A percentile compares a stretch with the other conserved stretches of the same genome.
Evolutionary conservation across 2,888 invertebrate species (phyloP).

Genomic region (Drosophila stalkeri): DNA sequence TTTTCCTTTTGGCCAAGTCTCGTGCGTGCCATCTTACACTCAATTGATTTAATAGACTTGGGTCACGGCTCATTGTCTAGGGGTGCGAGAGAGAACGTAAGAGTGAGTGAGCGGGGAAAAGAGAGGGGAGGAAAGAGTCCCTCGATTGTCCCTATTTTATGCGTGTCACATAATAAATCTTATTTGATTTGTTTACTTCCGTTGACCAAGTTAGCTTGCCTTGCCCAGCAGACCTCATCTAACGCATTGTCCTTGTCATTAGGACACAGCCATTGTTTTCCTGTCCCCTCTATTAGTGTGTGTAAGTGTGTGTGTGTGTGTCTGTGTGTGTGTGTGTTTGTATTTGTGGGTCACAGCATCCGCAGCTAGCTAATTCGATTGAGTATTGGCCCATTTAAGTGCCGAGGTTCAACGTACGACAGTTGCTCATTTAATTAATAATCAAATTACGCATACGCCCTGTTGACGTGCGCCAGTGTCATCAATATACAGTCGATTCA

Average conservation of each 20-base stretch:
- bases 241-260: conserved; percentile 51
- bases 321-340: conserved; percentile 25
- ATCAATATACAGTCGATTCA: conserved; percentile 41
- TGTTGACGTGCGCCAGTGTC: conserved; percentile 52
- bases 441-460: conserved; percentile 79
- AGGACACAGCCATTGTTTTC: conserved; percentile 60
- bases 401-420: conserved; percentile 41
- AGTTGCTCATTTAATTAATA: conserved; percentile 74
- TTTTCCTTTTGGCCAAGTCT: conserved; percentile 41
- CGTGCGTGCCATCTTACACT: conserved; percentile 76
- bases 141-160: conserved; percentile 70
- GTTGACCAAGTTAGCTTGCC: conserved; percentile 45
- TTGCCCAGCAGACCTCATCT: conserved; percentile 24
- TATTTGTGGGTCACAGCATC: conserved; percentile 19
- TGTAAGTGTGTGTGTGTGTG: neutral
- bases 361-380: conserved; percentile 69
- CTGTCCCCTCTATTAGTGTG: neutral
- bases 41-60: conserved; percentile 77
- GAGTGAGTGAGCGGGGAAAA: neutral
- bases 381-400: conserved; percentile 71
- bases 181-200: conserved; percentile 80
- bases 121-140: neutral
- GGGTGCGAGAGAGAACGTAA: neutral
- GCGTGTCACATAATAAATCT: conserved; percentile 80
- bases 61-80: conserved; percentile 60